Base-by-base conservation (phyloP, 1,140 invertebrate species). In the Cyphomyrmex costatus region DNA sequence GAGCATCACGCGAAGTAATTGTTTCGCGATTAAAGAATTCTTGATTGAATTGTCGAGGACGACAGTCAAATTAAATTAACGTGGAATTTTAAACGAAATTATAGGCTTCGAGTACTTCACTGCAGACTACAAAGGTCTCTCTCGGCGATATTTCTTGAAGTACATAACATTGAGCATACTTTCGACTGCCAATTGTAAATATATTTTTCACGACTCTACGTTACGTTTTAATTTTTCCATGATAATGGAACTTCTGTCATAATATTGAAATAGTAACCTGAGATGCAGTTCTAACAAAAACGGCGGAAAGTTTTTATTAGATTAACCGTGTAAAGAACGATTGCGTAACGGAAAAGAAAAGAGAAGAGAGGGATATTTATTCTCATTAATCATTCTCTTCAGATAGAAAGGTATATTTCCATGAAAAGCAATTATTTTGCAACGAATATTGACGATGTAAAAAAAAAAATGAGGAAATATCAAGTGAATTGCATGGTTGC, bases 231-330 rank as follows among this genome's bases (percentile, higher is more conserved):
- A 49, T 49, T 68, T 65, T 65, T 78, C 24, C 33, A 14, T 12
- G 16, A 46, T 53, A 53, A 53, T 80, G 10, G 12, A 68, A 12
- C 51, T 68, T 70, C 19, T 12, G 3, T 46, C 14, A 27, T 49
- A 49, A 78, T 58, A 65, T 78, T 78, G 19, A 78, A 78, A 65
- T 12, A 8, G 12, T 30, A 78, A 65, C 1, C 12, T n/a, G 30
- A 53, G 19, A 42, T 8, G 27, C 33, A 68, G 16, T 53, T 56
- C 4, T 46, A n/a, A 30, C 3, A 24, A 36, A 79, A 65, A 80
- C 46, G 14, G 2, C 24, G 24, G 8, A 51, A 66, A 56, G 30
- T 56, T 70, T 80, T 80, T 42, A 70, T 53, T 80, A n/a, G 21
- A 70, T 21, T 33, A 27, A 16, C 16, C 27, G 24, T 10, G 49